Base-by-base conservation (phyloP, 2,797 vertebrate species). In the Orestias chungarensis region DNA sequence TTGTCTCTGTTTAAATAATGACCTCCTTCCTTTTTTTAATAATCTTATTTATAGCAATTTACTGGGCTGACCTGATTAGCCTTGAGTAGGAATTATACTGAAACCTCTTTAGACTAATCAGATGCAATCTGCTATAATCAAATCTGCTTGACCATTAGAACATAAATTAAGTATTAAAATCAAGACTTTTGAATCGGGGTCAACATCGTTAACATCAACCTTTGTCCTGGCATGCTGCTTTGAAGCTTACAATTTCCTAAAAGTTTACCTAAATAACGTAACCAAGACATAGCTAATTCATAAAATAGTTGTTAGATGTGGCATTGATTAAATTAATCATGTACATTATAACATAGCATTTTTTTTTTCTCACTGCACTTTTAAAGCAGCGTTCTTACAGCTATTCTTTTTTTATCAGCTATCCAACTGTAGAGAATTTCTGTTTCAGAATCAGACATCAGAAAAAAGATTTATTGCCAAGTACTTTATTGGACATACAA, bases 1-100 rank as follows among this genome's bases (percentile, higher is more conserved):
- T 38, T 38, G 9, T 61, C 33, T 61, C 47, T n/a, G 9, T 62
- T 62, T 38, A 62, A 40, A 40, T 38, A 62, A 62, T 62, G 59
- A 62, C 10, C 35, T 14, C 18, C 43, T 35, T 35, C 25, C 29
- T 8, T 35, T n/a, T 66, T 33, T 12, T 40, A 14, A 0, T n/a
- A 1, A 23, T 66, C 3, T 35, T 47, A 31, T 10, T 20, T 66
- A 33, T 43, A 12, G 29, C 10, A 43, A 25, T 33, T 27, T 59
- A 42, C 23, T 69, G 40, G 33, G 12, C 43, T 47, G 52, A 57
- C 14, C 43, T 47, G 43, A 61, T 70, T 62, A 62, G 38, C 14
- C 15, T 23, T 46, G 14, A 70, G 29, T 33, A 23, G 23, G 40
- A 71, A 40, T 50, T 50, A 52, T 8, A 12, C 38, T 54, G 12